These are phyloP conservation scores for Perithous albicinctus DNA, from an alignment of 2,888 invertebrate genomes.

Conservation along the genomic window DNA sequence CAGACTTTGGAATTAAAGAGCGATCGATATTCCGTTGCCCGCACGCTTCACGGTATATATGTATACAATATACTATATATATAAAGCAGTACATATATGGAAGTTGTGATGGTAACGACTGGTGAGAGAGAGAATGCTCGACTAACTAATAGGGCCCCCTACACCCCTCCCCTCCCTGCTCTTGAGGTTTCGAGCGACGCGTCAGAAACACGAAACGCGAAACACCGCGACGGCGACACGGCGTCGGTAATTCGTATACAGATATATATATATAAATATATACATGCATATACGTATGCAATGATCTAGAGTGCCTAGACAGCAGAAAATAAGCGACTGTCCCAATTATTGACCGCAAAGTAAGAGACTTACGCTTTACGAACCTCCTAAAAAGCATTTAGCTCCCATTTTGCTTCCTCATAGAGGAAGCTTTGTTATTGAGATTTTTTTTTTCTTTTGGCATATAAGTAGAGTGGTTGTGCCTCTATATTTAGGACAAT, in stretches of 20 bases:
- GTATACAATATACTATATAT: neutral
- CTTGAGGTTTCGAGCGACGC: slow-evolving; percentile 45
- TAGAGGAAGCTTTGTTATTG: no score
- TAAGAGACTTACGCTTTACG: neutral
- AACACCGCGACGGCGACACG: slow-evolving; percentile 4
- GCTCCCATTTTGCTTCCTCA: no score
- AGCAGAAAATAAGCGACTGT: no score
- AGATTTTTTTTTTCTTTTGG: no score
- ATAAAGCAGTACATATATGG: slow-evolving; percentile 24
- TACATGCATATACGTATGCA: no score
- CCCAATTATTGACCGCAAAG: neutral
- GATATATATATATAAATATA: neutral
- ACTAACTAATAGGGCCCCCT: slow-evolving; percentile 52
- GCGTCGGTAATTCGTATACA: slow-evolving; percentile 22
- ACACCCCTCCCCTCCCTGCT: no score
- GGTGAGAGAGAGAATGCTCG: slow-evolving; percentile 54
- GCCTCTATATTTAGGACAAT: no score
- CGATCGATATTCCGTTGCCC: slow-evolving; percentile 65
- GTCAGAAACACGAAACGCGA: slow-evolving; percentile 46
- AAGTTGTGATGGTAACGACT: slow-evolving; percentile 31
- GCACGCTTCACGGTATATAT: slow-evolving; percentile 11
- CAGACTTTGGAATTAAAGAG: slow-evolving; percentile 60
- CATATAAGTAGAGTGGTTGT: no score
- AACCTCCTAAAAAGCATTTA: no score
- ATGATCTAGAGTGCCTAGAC: no score